These are phyloP conservation scores for Artibeus jamaicensis DNA, from an alignment of 2,797 vertebrate species.

Conservation along the genomic window DNA sequence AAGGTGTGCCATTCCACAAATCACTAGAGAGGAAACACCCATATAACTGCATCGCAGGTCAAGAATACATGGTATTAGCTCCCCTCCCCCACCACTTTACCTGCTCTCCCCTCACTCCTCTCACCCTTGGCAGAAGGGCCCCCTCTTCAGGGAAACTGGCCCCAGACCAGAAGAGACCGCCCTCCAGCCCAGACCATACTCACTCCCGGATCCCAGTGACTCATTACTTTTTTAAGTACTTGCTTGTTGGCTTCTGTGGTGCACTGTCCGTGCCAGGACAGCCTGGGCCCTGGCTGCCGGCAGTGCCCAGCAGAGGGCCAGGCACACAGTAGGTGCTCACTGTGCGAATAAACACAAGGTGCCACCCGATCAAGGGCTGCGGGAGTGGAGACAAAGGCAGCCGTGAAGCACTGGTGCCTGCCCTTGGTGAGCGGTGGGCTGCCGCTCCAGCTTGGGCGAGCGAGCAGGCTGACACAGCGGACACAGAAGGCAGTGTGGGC, in stretches of 20 bases:
- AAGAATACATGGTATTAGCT: neutral
- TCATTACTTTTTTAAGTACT: too few species aligned
- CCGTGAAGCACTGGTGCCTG: rapidly evolving
- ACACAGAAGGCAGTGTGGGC: neutral
- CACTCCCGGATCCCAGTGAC: neutral
- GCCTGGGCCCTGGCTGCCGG: neutral
- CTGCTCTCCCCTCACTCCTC: too few species aligned
- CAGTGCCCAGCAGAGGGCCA: neutral
- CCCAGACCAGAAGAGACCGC: neutral
- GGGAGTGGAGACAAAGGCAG: neutral
- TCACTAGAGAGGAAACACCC: neutral
- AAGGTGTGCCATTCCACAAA: neutral
- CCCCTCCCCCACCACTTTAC: neutral
- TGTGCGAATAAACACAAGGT: neutral
- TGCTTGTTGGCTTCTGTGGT: neutral
- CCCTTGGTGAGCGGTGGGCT: neutral
- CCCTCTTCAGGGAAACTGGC: neutral
- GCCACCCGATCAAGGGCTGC: neutral
- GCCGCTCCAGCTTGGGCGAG: neutral
- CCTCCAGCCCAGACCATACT: too few species aligned
- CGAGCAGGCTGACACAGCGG: rapidly evolving
- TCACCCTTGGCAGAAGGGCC: neutral
- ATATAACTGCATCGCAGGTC: neutral
- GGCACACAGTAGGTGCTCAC: rapidly evolving
- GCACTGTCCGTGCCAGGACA: too few species aligned